A percentile compares a stretch with the other conserved stretches of the same genome.
phyloP scores from a whole-genome alignment of 1,140 invertebrate species.

The Dinothrombium tinctorium region DNA sequence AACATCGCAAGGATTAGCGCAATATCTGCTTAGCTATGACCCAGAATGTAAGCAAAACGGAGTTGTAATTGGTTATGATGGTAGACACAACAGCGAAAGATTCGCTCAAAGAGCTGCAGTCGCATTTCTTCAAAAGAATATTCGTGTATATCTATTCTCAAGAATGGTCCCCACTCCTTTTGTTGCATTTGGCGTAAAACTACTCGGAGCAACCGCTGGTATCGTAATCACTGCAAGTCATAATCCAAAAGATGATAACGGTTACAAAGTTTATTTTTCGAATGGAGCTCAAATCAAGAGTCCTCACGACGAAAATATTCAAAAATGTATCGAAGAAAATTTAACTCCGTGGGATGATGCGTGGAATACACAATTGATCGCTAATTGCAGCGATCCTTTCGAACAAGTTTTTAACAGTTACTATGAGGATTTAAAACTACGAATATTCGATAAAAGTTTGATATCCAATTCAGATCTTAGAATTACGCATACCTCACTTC shows the following conservation, averaged over 20 bases:
- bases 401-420: slow-evolving; percentile 23
- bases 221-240: slow-evolving; percentile 96
- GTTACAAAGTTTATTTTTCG: slow-evolving; percentile 91
- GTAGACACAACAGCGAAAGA: slow-evolving; percentile 70
- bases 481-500: slow-evolving; percentile 81
- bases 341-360: slow-evolving; percentile 39
- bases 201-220: slow-evolving; percentile 45
- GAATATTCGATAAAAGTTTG: slow-evolving; percentile 16
- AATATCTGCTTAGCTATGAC: slow-evolving; percentile 39
- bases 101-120: slow-evolving; percentile 72
- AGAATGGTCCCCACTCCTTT: slow-evolving; percentile 72
- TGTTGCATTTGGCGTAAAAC: slow-evolving; percentile 52
- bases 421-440: slow-evolving; percentile 12
- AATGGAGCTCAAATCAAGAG: slow-evolving; percentile 86
- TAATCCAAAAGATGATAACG: slow-evolving; percentile 97
- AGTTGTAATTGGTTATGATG: slow-evolving; percentile 82
- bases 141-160: slow-evolving; percentile 62
- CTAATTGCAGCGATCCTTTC: slow-evolving; percentile 24
- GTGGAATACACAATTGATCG: slow-evolving; percentile 30
- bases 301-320: slow-evolving; percentile 71
- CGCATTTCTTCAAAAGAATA: slow-evolving; percentile 47
- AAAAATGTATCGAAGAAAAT: slow-evolving; percentile 47
- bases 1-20: slow-evolving; percentile 69
- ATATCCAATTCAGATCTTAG: slow-evolving; percentile 12
- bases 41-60: slow-evolving; percentile 30